Percentiles rank a stretch among this genome's conserved stretches.
phyloP scores from a whole-genome alignment of 2,797 vertebrate genomes.

The Dipus sagitta region DNA sequence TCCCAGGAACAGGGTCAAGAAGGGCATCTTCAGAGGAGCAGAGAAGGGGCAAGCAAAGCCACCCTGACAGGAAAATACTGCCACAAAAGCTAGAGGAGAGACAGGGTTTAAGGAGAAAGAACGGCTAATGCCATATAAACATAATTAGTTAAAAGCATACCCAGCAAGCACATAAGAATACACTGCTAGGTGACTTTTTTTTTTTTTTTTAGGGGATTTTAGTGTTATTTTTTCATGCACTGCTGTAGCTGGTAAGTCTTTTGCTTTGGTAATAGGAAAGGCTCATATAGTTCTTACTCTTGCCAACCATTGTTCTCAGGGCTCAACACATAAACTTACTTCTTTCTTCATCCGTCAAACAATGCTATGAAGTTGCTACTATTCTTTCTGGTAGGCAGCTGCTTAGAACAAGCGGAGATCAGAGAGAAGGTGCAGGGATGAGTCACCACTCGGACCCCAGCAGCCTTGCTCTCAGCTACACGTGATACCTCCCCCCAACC shows the following conservation, averaged over 20 bases:
- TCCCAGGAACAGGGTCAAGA: neutral
- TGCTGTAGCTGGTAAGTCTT: neutral
- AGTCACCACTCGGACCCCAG: neutral
- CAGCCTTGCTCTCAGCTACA: constrained; percentile 10
- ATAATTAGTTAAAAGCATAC: neutral
- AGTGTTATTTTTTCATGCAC: neutral
- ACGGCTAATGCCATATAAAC: neutral
- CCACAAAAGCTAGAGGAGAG: neutral
- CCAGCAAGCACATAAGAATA: neutral
- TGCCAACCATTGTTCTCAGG: constrained; percentile 40
- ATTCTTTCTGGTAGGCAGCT: neutral
- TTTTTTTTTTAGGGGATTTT: neutral
- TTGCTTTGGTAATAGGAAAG: neutral
- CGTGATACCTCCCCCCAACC: neutral
- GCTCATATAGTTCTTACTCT: neutral
- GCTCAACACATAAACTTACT: neutral
- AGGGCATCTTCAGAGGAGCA: neutral
- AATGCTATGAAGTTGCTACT: neutral
- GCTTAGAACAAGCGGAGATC: constrained; percentile 7
- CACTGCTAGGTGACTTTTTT: neutral
- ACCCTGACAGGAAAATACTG: neutral
- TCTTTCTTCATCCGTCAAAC: neutral
- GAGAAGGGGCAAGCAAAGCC: too few relatives aligned
- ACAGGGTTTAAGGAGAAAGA: neutral
- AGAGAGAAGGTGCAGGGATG: neutral